phyloP scores from a whole-genome alignment of 2,888 invertebrate genomes.

The Pinctada fucata region DNA sequence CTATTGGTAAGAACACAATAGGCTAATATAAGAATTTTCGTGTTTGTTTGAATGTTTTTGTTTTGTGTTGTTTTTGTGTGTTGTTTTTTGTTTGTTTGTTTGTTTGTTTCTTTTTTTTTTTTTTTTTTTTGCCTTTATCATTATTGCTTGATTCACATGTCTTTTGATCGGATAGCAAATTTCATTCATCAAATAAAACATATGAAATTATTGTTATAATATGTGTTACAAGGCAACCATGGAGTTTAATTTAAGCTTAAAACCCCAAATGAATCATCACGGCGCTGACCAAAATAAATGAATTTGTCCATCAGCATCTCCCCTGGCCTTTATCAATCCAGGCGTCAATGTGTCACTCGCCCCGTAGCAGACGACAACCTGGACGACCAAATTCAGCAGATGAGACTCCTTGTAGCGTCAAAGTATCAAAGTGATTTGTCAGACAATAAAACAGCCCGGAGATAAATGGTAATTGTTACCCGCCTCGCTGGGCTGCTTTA shows the following conservation, averaged over 20 bases:
- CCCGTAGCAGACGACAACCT: slow-evolving; percentile 18
- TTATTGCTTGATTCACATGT: no score
- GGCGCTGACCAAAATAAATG: not conserved
- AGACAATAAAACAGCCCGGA: not conserved
- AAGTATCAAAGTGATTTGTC: not conserved
- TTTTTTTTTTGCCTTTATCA: no score
- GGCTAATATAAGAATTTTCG: no score
- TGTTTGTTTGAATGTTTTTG: no score
- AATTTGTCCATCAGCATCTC: not conserved
- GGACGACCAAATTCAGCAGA: slow-evolving; percentile 23
- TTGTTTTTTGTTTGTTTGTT: no score
- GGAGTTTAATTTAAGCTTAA: no score
- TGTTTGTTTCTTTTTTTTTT: no score
- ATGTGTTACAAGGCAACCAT: no score
- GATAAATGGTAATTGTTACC: not conserved
- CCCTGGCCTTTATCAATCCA: not conserved
- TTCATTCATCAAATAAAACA: not conserved
- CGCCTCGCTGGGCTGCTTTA: not conserved
- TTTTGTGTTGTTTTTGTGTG: no score
- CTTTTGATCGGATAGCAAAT: no score
- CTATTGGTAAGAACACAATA: no score
- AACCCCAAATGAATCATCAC: no score
- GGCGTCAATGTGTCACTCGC: slow-evolving; percentile 21
- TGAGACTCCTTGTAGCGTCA: slow-evolving; percentile 11
- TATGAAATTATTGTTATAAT: not conserved